Evolutionary conservation across 2,113 vertebrate species (phyloP).

Genomic region (Oreamnos americanus): DNA sequence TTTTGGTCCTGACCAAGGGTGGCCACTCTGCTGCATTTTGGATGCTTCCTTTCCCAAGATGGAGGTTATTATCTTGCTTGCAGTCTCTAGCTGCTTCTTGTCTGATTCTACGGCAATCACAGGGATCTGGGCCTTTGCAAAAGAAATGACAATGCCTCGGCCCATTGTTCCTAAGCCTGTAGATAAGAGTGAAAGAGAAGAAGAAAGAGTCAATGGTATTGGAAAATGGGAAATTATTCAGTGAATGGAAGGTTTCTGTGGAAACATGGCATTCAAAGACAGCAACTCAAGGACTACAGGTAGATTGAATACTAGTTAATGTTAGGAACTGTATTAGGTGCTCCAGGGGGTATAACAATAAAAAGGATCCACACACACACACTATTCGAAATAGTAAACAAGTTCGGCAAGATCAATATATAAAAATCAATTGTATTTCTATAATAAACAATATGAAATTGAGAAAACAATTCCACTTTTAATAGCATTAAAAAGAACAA

Average conservation of each 20-base stretch:
- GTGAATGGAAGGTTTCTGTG: neutral
- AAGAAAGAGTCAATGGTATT: neutral
- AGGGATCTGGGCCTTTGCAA: constrained; percentile 86
- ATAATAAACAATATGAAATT: neutral
- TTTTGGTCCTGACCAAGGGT: constrained; percentile 48
- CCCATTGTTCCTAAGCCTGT: constrained; percentile 96
- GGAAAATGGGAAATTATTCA: neutral
- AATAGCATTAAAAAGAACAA: constrained; percentile 13
- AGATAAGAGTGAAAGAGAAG: constrained; percentile 51
- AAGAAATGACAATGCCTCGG: constrained; percentile 87
- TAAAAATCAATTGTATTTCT: constrained; percentile 19
- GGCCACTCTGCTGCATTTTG: constrained; percentile 74
- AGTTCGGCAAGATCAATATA: neutral
- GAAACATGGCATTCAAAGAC: neutral
- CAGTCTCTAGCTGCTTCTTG: constrained; percentile 82
- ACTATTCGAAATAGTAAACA: neutral
- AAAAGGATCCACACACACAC: neutral
- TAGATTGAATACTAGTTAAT: neutral
- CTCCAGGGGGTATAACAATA: neutral
- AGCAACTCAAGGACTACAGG: neutral
- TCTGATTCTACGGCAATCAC: constrained; percentile 91
- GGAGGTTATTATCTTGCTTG: constrained; percentile 79
- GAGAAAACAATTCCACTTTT: neutral
- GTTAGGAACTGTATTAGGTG: neutral
- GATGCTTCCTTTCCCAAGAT: constrained; percentile 84